Conservation (phyloP, 2,797 vertebrate species). For the Neopelma chrysocephalum region DNA sequence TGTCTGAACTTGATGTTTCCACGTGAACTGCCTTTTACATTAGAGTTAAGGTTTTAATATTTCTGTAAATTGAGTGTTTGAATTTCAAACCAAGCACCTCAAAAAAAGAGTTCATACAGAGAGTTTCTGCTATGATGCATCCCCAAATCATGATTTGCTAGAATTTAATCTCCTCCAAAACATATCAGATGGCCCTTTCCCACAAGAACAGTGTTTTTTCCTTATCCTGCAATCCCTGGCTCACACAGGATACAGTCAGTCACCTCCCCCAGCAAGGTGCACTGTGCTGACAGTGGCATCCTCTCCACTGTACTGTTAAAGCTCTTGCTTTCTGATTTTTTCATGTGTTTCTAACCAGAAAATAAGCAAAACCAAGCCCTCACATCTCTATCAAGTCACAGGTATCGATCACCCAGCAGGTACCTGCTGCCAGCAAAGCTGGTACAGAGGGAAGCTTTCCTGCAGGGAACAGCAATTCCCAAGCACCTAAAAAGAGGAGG, state of each 20-base stretch:
- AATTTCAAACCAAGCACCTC: background rate
- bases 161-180: background rate
- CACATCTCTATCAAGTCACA: background rate
- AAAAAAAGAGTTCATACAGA: background rate
- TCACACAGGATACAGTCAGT: fast-evolving
- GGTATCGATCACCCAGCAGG: background rate
- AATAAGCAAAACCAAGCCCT: background rate
- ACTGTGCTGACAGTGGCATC: fast-evolving
- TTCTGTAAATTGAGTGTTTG: background rate
- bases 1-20: background rate
- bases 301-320: fast-evolving
- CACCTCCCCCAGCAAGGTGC: background rate
- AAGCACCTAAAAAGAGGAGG: background rate
- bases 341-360: background rate
- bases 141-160: fast-evolving
- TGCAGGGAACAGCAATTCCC: background rate
- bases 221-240: background rate
- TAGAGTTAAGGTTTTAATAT: background rate
- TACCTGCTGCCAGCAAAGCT: background rate
- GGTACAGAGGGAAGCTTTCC: background rate
- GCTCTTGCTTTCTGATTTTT: background rate
- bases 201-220: fast-evolving
- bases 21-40: fast-evolving
- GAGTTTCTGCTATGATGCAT: background rate
- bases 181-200: background rate